Evolutionary conservation across 1,140 invertebrate species (phyloP).

Genomic region (Camponotus floridanus): DNA sequence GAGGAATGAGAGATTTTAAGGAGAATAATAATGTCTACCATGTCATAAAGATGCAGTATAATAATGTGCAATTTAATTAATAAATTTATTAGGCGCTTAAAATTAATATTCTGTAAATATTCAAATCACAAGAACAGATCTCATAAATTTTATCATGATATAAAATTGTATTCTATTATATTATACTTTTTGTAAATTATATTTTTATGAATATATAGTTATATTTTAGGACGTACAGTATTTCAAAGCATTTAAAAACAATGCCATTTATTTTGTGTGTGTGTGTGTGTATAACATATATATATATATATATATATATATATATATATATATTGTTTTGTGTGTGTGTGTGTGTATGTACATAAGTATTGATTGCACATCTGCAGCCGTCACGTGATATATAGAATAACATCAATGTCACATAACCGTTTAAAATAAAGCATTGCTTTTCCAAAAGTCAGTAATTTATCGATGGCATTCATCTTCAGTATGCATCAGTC

Average conservation of each 20-base stretch:
- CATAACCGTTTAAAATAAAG: constrained; percentile 38
- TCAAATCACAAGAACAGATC: not conserved
- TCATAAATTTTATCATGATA: not conserved
- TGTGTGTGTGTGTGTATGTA: too few relatives aligned
- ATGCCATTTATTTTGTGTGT: constrained; percentile 25
- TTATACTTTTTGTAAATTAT: not conserved
- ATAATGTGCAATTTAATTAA: not conserved
- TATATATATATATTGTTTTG: too few relatives aligned
- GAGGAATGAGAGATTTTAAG: not conserved
- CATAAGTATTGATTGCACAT: constrained; percentile 3
- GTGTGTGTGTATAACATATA: too few relatives aligned
- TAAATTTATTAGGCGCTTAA: not conserved
- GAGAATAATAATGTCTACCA: not conserved
- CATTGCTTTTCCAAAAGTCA: constrained; percentile 13
- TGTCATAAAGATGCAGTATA: not conserved
- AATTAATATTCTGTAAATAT: not conserved
- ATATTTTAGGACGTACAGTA: constrained; percentile 1
- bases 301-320: too few relatives aligned
- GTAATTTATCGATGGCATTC: constrained; percentile 46
- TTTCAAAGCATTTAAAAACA: not conserved
- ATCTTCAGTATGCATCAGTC: constrained; percentile 35
- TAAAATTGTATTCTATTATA: not conserved
- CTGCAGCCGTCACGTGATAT: constrained; percentile 39
- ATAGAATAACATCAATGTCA: constrained; percentile 24
- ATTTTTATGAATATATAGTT: too few relatives aligned